These are phyloP conservation scores for Idris sp. DNA, from an alignment of 1,140 invertebrate species.

Conservation along the genomic window DNA sequence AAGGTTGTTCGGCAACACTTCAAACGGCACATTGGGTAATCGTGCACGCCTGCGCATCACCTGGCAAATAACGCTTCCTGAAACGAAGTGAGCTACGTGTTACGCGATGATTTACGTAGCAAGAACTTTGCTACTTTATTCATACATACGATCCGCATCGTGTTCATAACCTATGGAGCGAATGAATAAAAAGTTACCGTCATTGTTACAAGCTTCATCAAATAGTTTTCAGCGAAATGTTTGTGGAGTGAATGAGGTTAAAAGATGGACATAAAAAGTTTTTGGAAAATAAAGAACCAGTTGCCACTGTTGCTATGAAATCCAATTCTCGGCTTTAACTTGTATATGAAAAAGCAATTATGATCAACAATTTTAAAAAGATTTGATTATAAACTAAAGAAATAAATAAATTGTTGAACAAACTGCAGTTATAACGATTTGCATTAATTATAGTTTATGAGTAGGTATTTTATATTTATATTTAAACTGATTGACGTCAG, in stretches of 20 bases:
- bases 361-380: no score
- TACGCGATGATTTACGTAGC: slow-evolving; percentile 55
- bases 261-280: slow-evolving; percentile 37
- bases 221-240: slow-evolving; percentile 40
- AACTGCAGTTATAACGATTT: no score
- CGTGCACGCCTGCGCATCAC: slow-evolving; percentile 43
- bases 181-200: slow-evolving; percentile 57
- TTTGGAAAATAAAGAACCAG: slow-evolving; percentile 32
- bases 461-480: no score
- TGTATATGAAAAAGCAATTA: slow-evolving; percentile 15
- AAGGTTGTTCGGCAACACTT: slow-evolving; percentile 35
- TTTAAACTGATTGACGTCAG: no score
- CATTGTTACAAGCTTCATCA: slow-evolving; percentile 48
- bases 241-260: slow-evolving; percentile 30
- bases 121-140: slow-evolving; percentile 59
- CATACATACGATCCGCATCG: slow-evolving; percentile 50
- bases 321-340: slow-evolving; percentile 28
- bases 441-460: no score
- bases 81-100: slow-evolving; percentile 37
- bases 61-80: slow-evolving; percentile 35
- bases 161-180: slow-evolving; percentile 49
- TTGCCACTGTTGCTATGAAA: slow-evolving; percentile 8
- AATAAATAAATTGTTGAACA: no score
- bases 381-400: no score
- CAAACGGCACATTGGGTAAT: slow-evolving; percentile 42